Percentiles rank a stretch among this genome's conserved stretches.
phyloP scores from a whole-genome alignment of 2,888 invertebrate species.

The Apamea anceps region DNA sequence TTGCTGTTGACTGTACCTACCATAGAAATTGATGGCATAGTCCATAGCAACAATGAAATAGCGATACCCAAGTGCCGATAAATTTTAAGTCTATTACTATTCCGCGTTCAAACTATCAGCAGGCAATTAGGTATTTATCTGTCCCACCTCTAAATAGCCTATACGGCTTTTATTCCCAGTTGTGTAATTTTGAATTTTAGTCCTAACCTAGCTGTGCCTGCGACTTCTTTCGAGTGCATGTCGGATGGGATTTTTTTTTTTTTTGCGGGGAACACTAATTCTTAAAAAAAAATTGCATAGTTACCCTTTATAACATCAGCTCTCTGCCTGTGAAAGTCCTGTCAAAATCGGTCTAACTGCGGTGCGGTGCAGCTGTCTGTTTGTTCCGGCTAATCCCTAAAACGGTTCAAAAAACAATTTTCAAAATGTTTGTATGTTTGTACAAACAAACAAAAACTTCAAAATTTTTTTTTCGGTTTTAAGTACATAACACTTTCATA shows the following conservation, averaged over 20 bases:
- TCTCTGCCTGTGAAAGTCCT: neutral
- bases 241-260: neutral
- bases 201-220: neutral
- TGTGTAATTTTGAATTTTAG: slow-evolving; percentile 19
- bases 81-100: slow-evolving; percentile 35
- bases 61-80: slow-evolving; percentile 41
- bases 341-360: neutral
- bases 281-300: too few species aligned
- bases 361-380: too few species aligned
- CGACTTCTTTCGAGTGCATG: neutral
- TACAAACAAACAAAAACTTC: too few species aligned
- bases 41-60: slow-evolving; percentile 9
- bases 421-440: too few species aligned
- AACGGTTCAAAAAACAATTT: too few species aligned
- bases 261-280: neutral
- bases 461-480: too few species aligned
- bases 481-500: neutral
- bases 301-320: too few species aligned
- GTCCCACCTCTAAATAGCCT: slow-evolving; percentile 14
- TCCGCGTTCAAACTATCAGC: slow-evolving; percentile 29
- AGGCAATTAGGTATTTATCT: slow-evolving; percentile 25
- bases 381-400: too few species aligned
- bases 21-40: neutral
- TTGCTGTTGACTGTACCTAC: too few species aligned
- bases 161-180: slow-evolving; percentile 30